These are phyloP conservation scores for Cassiopea andromeda DNA, from an alignment of 30 jellyfish, hydroid and myxozoan genomes.

Conservation along the genomic window DNA sequence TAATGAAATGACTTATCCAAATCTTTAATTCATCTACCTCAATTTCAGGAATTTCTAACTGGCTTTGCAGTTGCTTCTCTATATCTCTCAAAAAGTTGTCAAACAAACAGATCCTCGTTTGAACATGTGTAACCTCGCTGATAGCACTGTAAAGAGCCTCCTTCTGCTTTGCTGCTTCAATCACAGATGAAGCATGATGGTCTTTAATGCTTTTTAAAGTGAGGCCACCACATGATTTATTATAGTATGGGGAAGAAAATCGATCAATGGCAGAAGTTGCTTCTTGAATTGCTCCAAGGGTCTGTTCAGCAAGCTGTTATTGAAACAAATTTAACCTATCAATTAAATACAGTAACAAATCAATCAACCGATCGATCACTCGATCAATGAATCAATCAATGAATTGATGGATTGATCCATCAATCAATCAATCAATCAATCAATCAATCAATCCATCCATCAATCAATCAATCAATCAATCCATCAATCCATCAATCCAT, in stretches of 20 bases:
- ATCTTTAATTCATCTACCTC: background rate
- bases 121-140: constrained; percentile 2
- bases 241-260: constrained; percentile 8
- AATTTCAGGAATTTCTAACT: background rate
- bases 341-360: no score
- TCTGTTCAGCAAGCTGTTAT: constrained; percentile 40
- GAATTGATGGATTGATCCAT: background rate
- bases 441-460: no score
- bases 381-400: no score
- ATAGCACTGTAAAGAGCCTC: constrained; percentile 33
- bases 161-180: constrained; percentile 47
- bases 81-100: background rate
- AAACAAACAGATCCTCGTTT: constrained; percentile 11
- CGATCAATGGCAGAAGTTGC: constrained; percentile 45
- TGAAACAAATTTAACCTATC: background rate
- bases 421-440: constrained; percentile 13
- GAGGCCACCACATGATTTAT: constrained; percentile 54
- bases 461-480: no score
- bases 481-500: no score
- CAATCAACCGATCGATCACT: no score
- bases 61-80: background rate
- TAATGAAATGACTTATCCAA: no score
- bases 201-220: constrained; percentile 49
- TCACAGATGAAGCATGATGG: constrained; percentile 44
- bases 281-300: constrained; percentile 24